These are phyloP conservation scores for Stichodactyla helianthus DNA, from an alignment of 64 coral and sea anemone genomes.

Conservation along the genomic window DNA sequence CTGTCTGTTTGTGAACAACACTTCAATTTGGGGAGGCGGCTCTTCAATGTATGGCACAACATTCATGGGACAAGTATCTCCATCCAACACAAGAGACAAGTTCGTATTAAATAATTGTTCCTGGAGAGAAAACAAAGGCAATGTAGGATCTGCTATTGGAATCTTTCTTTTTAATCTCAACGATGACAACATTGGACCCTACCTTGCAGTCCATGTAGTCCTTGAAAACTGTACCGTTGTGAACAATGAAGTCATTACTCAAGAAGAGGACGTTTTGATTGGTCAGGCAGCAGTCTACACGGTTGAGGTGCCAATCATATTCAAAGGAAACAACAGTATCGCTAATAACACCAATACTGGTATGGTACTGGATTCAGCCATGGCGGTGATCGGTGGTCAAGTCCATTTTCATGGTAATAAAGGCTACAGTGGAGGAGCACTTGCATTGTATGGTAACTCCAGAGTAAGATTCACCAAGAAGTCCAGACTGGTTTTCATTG, in stretches of 20 bases:
- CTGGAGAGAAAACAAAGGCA: conserved; percentile 57
- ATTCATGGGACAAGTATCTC: conserved; percentile 21
- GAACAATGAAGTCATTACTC: conserved; percentile 43
- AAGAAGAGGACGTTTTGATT: conserved; percentile 44
- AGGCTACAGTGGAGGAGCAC: conserved; percentile 78
- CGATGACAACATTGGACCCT: conserved; percentile 64
- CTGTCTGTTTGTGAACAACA: conserved; percentile 49
- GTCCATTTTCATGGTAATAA: conserved; percentile 58
- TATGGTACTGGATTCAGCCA: conserved; percentile 67
- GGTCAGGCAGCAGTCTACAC: conserved; percentile 81
- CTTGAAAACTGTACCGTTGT: conserved; percentile 36
- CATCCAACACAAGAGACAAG: not conserved
- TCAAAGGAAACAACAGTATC: conserved; percentile 55
- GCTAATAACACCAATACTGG: conserved; percentile 75
- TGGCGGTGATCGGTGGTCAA: conserved; percentile 59
- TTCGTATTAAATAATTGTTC: conserved; percentile 49
- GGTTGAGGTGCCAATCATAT: conserved; percentile 73
- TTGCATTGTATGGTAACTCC: conserved; percentile 90
- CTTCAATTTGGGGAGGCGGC: conserved; percentile 53
- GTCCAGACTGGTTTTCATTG: conserved; percentile 62
- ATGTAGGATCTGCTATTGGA: conserved; percentile 66
- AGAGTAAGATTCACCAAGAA: conserved; percentile 50
- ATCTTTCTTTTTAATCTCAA: conserved; percentile 66
- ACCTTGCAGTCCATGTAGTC: conserved; percentile 47
- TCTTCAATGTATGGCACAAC: conserved; percentile 57